Base-by-base conservation (phyloP, 2,113 vertebrate species). In the Eolophus roseicapilla region DNA sequence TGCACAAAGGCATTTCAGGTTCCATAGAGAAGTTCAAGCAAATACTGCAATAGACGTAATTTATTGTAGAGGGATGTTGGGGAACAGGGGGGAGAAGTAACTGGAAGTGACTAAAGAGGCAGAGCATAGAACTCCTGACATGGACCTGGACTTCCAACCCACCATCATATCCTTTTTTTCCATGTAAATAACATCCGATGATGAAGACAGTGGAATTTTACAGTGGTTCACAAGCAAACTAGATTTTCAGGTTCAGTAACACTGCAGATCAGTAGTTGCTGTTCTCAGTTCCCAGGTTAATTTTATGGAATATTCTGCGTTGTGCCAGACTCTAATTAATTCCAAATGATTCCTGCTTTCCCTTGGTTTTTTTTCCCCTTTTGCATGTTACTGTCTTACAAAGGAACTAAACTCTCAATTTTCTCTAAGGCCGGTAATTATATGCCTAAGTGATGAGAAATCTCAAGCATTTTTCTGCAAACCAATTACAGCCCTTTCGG, bases 251-350 rank as follows among this genome's bases (percentile, higher is more conserved):
- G 88, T 87, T 94, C 95, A 94, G 62, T 85, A 53, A 92, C 37
- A 2, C 2, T 59, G 47, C 82, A 75, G 81, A 77, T 64, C 91
- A 88, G 92, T 76, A 92, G 82, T 88, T 82, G 71, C 79, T 93
- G 82, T 69, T 86, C 93, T 83, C 64, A 65, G 80, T 86, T 90
- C 92, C 82, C 83, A 94, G 93, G 86, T 96, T 95, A 90, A 94
- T 94, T 87, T 93, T 70, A 95, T 91, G 95, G 96, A 97, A 95
- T 95, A 93, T 81, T 71, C 88, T 91, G 80, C 43, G 5, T 69
- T 62, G 35, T 92, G 91, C 94, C 95, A 95, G 79, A 81, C 78
- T 67, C 69, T 92, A 88, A 95, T 97, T 94, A 69, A 78, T 83
- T 86, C 92, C 95, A 94, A 93, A 96, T 92, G 83, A 77, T 52